Evolutionary conservation across 1,140 invertebrate species (phyloP).

Genomic region (Calliphora vicina): DNA sequence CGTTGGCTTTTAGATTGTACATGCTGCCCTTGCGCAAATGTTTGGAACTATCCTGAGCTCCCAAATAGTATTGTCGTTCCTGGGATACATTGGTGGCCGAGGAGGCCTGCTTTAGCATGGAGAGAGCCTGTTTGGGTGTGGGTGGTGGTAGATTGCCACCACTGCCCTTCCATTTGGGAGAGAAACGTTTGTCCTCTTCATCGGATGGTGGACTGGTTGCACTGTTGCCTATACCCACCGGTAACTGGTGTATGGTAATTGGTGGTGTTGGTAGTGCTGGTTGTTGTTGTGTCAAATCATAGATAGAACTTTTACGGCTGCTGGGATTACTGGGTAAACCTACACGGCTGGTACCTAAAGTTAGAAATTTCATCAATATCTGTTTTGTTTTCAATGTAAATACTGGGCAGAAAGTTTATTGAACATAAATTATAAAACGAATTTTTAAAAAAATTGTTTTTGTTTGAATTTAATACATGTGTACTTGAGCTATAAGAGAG

Average conservation of each 20-base stretch:
- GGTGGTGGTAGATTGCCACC: slow-evolving; percentile 59
- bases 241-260: slow-evolving; percentile 47
- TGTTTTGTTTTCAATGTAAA: too few relatives aligned
- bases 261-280: slow-evolving; percentile 53
- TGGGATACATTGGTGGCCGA: slow-evolving; percentile 55
- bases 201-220: slow-evolving; percentile 65
- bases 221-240: slow-evolving; percentile 55
- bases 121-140: slow-evolving; percentile 56
- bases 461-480: too few relatives aligned
- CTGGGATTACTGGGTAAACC: slow-evolving; percentile 57
- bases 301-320: slow-evolving; percentile 56
- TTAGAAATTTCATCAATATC: neutral
- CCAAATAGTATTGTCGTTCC: slow-evolving; percentile 29
- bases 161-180: slow-evolving; percentile 61
- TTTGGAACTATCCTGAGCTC: slow-evolving; percentile 32
- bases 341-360: slow-evolving; percentile 53
- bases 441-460: too few relatives aligned
- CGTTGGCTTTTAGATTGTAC: slow-evolving; percentile 27
- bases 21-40: slow-evolving; percentile 40
- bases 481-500: too few relatives aligned
- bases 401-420: too few relatives aligned
- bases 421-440: too few relatives aligned
- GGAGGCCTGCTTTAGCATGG: slow-evolving; percentile 56
- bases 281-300: slow-evolving; percentile 55
- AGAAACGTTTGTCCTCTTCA: slow-evolving; percentile 56